These are phyloP conservation scores for Bovichtus variegatus DNA, from an alignment of 2,797 vertebrate species.

Conservation along the genomic window DNA sequence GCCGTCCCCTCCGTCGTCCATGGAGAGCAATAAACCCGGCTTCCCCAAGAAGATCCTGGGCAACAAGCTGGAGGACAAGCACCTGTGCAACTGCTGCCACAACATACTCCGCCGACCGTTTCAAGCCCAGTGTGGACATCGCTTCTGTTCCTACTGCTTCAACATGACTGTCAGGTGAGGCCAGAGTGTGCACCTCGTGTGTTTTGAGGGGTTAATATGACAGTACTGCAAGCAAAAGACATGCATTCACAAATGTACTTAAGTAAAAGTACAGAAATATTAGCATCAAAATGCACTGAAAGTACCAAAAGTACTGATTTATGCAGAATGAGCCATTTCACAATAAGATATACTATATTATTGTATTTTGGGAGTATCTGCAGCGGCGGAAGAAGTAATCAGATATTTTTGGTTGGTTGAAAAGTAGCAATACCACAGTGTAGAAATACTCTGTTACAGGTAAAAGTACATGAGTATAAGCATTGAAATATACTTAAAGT, in stretches of 20 bases:
- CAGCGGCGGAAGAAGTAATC: neutral
- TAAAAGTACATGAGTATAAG: neutral
- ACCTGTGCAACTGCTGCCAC: constrained; percentile 92
- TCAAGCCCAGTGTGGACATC: constrained; percentile 95
- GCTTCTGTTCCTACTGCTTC: constrained; percentile 93
- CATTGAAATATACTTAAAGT: neutral
- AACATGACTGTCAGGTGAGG: constrained; percentile 91
- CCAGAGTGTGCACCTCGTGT: neutral
- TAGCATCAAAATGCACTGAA: neutral
- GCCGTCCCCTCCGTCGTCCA: constrained; percentile 89
- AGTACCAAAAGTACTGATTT: neutral
- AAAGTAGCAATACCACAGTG: neutral
- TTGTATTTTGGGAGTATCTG: neutral
- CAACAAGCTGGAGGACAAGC: constrained; percentile 93
- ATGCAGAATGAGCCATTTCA: neutral
- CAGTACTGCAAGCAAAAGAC: neutral
- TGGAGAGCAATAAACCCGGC: constrained; percentile 91
- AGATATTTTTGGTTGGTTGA: no score
- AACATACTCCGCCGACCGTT: constrained; percentile 91
- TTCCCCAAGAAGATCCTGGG: constrained; percentile 93
- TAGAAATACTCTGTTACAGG: neutral
- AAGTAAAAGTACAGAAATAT: neutral
- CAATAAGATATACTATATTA: neutral
- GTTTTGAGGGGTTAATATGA: no score
- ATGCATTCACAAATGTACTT: neutral